Conservation (phyloP, 2,113 vertebrate species). For the Mola mola region DNA sequence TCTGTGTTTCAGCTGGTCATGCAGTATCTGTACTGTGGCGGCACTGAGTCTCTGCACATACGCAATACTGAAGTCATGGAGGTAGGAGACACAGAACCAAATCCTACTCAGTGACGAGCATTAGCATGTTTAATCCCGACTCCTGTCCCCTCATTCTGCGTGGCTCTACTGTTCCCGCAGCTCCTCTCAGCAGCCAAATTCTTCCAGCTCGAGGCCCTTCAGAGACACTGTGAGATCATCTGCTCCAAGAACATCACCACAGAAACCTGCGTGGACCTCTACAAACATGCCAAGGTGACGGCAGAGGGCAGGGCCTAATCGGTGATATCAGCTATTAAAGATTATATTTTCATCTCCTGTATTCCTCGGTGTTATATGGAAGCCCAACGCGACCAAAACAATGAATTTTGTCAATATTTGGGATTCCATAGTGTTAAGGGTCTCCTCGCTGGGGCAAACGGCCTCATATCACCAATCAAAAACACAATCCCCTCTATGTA, state of each 20-base stretch:
- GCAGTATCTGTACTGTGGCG: conserved; percentile 85
- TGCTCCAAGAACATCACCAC: conserved; percentile 86
- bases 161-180: conserved; percentile 61
- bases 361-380: too few species aligned
- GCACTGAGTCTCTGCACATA: conserved; percentile 81
- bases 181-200: conserved; percentile 84
- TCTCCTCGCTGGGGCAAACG: too few species aligned
- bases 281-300: conserved; percentile 83
- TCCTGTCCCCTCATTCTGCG: conserved; percentile 25
- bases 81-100: conserved; percentile 62
- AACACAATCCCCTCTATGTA: too few species aligned
- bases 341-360: too few species aligned
- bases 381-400: neutral
- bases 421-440: too few species aligned
- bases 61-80: conserved; percentile 85
- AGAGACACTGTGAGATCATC: conserved; percentile 87
- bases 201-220: conserved; percentile 84
- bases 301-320: neutral
- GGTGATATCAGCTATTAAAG: neutral
- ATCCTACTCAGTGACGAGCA: conserved; percentile 5
- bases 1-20: conserved; percentile 80
- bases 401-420: too few species aligned
- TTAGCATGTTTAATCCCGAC: conserved; percentile 31
- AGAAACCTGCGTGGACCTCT: conserved; percentile 81
- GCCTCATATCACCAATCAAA: too few species aligned